Conservation (phyloP, 2,888 invertebrate species). For the Acleris laterana region DNA sequence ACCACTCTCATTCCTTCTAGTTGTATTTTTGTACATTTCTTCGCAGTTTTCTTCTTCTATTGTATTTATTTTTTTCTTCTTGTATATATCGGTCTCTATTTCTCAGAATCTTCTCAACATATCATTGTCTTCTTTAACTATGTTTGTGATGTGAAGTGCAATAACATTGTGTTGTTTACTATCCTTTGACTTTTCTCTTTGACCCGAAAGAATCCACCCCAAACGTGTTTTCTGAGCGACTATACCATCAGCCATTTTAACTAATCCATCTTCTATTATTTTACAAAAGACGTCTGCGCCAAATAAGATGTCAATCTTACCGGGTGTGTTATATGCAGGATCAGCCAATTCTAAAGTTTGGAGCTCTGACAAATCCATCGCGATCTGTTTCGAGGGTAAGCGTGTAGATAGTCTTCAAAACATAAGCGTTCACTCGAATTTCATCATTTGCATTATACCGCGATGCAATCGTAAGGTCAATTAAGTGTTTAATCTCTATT, state of each 20-base stretch:
- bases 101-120: slow-evolving; percentile 42
- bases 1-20: slow-evolving; percentile 34
- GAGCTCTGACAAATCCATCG: slow-evolving; percentile 34
- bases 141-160: slow-evolving; percentile 31
- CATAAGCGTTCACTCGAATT: slow-evolving; percentile 35
- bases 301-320: slow-evolving; percentile 39
- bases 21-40: slow-evolving; percentile 35
- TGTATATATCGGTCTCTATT: slow-evolving; percentile 40
- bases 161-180: slow-evolving; percentile 20
- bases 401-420: slow-evolving; percentile 38
- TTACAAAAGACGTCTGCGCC: slow-evolving; percentile 42
- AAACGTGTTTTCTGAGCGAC: slow-evolving; percentile 42
- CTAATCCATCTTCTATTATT: slow-evolving; percentile 42
- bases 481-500: slow-evolving; percentile 37
- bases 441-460: neutral
- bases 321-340: slow-evolving; percentile 36
- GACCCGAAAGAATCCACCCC: slow-evolving; percentile 39
- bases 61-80: slow-evolving; percentile 36
- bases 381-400: slow-evolving; percentile 36
- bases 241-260: slow-evolving; percentile 37
- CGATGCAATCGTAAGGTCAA: slow-evolving; percentile 36
- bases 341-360: slow-evolving; percentile 38
- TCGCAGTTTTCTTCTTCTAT: slow-evolving; percentile 42
- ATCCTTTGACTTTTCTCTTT: neutral
- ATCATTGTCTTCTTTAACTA: slow-evolving; percentile 40